Percentiles rank a stretch among this genome's conserved stretches.
Evolutionary conservation across 2,888 invertebrate genomes (phyloP).

Genomic region (Subacronicta megacephala): DNA sequence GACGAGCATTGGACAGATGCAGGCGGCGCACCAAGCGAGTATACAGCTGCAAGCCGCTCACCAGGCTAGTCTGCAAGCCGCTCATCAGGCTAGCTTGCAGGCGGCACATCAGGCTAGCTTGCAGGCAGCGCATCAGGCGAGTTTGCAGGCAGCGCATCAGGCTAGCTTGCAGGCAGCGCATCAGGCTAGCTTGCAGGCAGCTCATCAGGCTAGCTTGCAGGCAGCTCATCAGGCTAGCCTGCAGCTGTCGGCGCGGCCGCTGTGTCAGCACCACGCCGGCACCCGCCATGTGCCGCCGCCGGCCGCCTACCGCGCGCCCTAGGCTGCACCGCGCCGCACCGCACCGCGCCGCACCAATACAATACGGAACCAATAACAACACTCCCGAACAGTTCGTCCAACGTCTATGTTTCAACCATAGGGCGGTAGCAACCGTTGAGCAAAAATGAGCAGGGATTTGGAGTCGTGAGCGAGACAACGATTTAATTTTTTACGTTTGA

Average conservation of each 20-base stretch:
- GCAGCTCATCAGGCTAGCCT: slow-evolving; percentile 40
- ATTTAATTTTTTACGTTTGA: slow-evolving; percentile 15
- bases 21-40: slow-evolving; percentile 56
- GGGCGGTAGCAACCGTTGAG: background rate
- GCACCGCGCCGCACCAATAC: background rate
- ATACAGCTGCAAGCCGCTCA: slow-evolving; percentile 54
- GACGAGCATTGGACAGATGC: slow-evolving; percentile 64
- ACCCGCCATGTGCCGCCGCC: slow-evolving; percentile 39
- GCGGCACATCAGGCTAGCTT: slow-evolving; percentile 37
- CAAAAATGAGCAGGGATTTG: slow-evolving; percentile 20
- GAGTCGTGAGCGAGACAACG: slow-evolving; percentile 34
- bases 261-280: slow-evolving; percentile 71
- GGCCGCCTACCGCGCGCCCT: slow-evolving; percentile 64
- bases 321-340: background rate
- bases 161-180: slow-evolving; percentile 40
- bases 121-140: slow-evolving; percentile 31
- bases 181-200: slow-evolving; percentile 28
- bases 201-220: slow-evolving; percentile 28
- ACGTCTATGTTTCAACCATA: background rate
- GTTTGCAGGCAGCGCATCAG: slow-evolving; percentile 41
- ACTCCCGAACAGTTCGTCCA: background rate
- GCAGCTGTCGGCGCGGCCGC: slow-evolving; percentile 58
- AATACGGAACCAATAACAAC: background rate
- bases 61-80: slow-evolving; percentile 57
- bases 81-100: slow-evolving; percentile 62